phyloP scores from a whole-genome alignment of 2,113 vertebrate genomes.

The Dryoscopus gambensis region DNA sequence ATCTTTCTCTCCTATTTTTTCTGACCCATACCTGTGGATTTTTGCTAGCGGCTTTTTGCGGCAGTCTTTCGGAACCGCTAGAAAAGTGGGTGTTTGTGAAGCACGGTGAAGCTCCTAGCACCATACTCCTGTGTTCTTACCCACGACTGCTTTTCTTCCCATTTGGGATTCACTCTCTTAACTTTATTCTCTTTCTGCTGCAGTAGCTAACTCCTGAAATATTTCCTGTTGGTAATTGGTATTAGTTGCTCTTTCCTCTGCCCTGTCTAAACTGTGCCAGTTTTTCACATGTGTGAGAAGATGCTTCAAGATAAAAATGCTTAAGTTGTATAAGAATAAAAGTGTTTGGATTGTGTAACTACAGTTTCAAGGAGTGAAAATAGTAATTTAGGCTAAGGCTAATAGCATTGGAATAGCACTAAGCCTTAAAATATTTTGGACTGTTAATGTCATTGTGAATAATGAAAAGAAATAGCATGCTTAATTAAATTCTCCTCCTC shows the following conservation, averaged over 20 bases:
- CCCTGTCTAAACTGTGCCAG: fast-evolving
- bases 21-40: neutral
- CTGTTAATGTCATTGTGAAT: neutral
- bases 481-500: neutral
- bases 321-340: neutral
- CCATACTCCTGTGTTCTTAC: fast-evolving
- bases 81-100: fast-evolving
- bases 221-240: neutral
- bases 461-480: neutral
- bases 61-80: fast-evolving
- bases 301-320: neutral
- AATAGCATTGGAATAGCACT: neutral
- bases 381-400: neutral
- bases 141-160: neutral
- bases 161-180: neutral
- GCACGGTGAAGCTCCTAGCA: fast-evolving
- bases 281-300: neutral
- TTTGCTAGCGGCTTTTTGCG: neutral
- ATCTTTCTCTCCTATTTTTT: fast-evolving
- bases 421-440: neutral
- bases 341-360: neutral
- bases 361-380: neutral
- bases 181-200: neutral
- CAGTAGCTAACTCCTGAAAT: neutral
- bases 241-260: neutral